Evolutionary conservation across 2,797 vertebrate species (phyloP), one percentile per base, ranked within the genome.

Genomic region (Buceros bicornis): DNA sequence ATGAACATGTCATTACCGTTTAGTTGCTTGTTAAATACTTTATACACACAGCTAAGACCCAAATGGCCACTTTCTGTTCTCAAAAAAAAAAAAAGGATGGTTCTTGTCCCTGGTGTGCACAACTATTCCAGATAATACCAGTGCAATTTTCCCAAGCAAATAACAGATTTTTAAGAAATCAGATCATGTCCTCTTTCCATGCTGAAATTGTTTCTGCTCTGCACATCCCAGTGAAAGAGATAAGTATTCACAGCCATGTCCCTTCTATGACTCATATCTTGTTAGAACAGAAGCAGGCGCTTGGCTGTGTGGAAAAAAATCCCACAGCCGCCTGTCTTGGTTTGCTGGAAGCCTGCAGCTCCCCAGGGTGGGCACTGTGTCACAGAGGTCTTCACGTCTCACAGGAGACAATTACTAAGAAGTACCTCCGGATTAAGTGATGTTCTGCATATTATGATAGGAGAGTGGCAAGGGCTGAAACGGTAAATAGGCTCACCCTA

Each of bases 191-290:
- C 50, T 93, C 58, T 82, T 91, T 85, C 84, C 70, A 65, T 50
- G 31, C 62, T 64, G 67, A 87, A 95, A 92, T 84, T 94, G 66
- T 66, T 96, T 87, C 89, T 95, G 56, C 45, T 88, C 51, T 5
- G 3, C 45, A 60, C 77, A 89, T 67, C 85, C 66, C 91, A 90
- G 77, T 79, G 85, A 93, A 90, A 89, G 62, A 19, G 10, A 79
- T 90, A 95, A 90, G 66, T 95, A 95, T 95, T 87, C 87, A 90
- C 47, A 95, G 70, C 73, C 91, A 85, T n/a, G 60, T 95, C 77
- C 70, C 64, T 89, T 56, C 62, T 70, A 82, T 95, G 96, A 97
- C 79, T 95, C 92, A 95, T 77, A 71, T 50, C 78, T 91, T 91
- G 79, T 95, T 89, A 97, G 77, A 92, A 81, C 86, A 94, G 80